Evolutionary conservation across 2,888 invertebrate genomes (phyloP), one percentile per base, ranked within the genome.

Genomic region (Microctonus aethiopoides): DNA sequence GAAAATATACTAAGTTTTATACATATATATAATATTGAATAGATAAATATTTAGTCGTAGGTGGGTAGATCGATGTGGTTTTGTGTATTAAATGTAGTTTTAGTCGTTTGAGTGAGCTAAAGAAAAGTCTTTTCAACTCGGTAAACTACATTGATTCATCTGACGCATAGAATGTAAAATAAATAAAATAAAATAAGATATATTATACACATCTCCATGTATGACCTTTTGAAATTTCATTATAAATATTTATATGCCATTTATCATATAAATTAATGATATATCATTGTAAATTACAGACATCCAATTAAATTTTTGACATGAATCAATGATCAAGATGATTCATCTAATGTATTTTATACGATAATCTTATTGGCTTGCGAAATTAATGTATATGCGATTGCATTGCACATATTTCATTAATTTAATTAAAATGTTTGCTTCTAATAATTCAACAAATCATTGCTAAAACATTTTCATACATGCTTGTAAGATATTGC

Each of bases 21-120:
- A 51, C 51, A 62, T n/a, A 54, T 63, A 56, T 63, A 29, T 63
- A 16, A n/a, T n/a, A n/a, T 46, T 7, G 26, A 46, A 63, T 46
- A 69, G 59, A 66, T 66, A 66, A 64, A 52, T 52, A 24, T 36
- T 29, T 54, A 52, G 62, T 63, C 26, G 29, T 61, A n/a, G 54
- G 52, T 22, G 26, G 24, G 36, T 62, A 29, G 56, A 57, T 63
- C 39, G 56, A 29, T 46, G 51, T 36, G 36, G 22, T 22, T 46
- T 59, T 65, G 65, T 36, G 64, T 52, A 24, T 64, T 11, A 32
- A 26, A 64, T 64, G 64, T 39, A 39, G 67, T 46, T 26, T 24
- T 46, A 32, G n/a, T 64, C 36, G 34, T 51, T 11, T 51, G 54
- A 34, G 54, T 13, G 29, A 13, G 52, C 1, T 7, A 13, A 32